Conservation (phyloP, 2,888 invertebrate species). For the Acanthococcus lagerstroemiae region DNA sequence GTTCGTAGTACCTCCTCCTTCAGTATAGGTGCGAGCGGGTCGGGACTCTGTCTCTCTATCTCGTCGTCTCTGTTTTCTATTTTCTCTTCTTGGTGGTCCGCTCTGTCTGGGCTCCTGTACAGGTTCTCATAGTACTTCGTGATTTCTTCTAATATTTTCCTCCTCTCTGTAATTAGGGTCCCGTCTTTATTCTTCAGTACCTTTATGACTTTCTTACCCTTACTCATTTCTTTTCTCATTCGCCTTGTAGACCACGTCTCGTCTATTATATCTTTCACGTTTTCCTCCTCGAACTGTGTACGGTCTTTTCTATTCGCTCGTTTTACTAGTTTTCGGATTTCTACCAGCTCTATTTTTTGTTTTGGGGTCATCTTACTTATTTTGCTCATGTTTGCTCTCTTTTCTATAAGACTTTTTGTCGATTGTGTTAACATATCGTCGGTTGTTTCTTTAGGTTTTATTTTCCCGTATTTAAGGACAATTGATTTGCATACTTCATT, state of each 20-base stretch:
- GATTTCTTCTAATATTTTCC: not conserved
- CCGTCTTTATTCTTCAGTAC: not conserved
- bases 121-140: not conserved
- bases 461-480: too few species aligned
- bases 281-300: not conserved
- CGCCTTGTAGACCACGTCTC: not conserved
- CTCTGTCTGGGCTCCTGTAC: not conserved
- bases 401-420: not conserved
- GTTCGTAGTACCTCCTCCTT: too few species aligned
- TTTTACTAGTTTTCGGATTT: not conserved
- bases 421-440: not conserved
- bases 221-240: not conserved
- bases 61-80: too few species aligned
- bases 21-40: too few species aligned
- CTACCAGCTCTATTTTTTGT: not conserved
- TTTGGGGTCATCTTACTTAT: not conserved
- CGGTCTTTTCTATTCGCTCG: not conserved
- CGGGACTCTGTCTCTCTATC: too few species aligned
- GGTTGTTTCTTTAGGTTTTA: not conserved
- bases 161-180: not conserved
- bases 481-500: too few species aligned
- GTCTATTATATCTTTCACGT: not conserved
- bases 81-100: too few species aligned
- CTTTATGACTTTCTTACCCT: not conserved
- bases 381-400: not conserved